Evolutionary conservation across 1,140 invertebrate genomes (phyloP).

Genomic region (Brachionus sp.): DNA sequence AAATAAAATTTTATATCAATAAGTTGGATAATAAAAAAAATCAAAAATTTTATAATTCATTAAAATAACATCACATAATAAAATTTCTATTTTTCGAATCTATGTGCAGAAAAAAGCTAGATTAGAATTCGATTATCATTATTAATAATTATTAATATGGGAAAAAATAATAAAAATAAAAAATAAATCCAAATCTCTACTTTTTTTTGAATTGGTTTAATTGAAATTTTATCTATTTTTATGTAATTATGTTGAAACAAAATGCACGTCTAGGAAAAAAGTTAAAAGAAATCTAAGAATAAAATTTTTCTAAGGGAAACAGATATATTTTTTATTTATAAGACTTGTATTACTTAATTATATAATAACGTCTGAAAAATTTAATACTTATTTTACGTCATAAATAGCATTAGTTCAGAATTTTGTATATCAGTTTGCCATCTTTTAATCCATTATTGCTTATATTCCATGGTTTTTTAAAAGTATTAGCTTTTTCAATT

Average conservation of each 20-base stretch:
- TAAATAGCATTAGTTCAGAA: not conserved
- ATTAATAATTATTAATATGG: not conserved
- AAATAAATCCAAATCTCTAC: not conserved
- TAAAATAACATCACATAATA: not conserved
- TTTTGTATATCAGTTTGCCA: not conserved
- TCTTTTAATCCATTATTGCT: not conserved
- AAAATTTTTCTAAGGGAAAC: not conserved
- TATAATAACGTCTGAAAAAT: not conserved
- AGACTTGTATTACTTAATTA: constrained; percentile 1
- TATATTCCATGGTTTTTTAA: not conserved
- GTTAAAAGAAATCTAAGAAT: not conserved
- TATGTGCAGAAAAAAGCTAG: not conserved
- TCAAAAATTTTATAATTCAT: not conserved
- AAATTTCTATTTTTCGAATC: not conserved
- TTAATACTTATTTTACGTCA: not conserved
- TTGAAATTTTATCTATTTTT: not conserved
- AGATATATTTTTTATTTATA: not conserved
- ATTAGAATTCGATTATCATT: not conserved
- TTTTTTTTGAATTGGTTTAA: not conserved
- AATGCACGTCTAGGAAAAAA: not conserved
- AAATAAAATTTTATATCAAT: not conserved
- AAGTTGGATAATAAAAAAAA: not conserved
- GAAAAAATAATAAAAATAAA: not conserved
- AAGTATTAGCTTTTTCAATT: not conserved
- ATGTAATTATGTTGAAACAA: not conserved